Percentiles rank a stretch among this genome's conserved stretches.
These are phyloP conservation scores for Melinopterus prodromus DNA, from an alignment of 2,888 invertebrate genomes.

Conservation along the genomic window DNA sequence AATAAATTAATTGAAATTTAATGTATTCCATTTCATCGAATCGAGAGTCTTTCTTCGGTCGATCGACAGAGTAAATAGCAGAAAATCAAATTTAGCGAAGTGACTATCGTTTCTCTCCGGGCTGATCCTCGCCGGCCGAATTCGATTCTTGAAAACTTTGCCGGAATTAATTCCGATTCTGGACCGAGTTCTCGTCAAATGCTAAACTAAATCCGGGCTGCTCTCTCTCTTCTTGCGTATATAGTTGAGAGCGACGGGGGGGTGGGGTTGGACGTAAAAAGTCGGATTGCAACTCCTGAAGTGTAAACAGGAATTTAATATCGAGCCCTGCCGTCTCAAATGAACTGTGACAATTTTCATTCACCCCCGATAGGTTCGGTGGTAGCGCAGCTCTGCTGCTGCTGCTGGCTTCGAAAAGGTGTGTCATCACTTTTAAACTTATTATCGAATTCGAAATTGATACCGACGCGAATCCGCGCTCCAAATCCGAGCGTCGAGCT, in stretches of 20 bases:
- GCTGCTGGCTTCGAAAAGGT: not conserved
- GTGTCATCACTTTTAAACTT: slow-evolving; percentile 33
- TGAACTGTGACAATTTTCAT: slow-evolving; percentile 35
- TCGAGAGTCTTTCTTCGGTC: not conserved
- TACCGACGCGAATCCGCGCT: slow-evolving; percentile 13
- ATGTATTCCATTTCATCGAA: not conserved
- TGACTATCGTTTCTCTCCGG: not conserved
- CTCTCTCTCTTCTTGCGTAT: not conserved
- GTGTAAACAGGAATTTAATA: slow-evolving; percentile 39
- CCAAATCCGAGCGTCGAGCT: not conserved
- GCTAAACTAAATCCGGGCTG: slow-evolving; percentile 31
- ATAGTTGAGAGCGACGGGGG: not conserved
- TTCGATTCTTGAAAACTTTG: slow-evolving; percentile 17
- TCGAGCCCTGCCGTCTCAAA: slow-evolving; percentile 28
- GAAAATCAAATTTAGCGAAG: not conserved
- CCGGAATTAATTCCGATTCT: slow-evolving; percentile 39
- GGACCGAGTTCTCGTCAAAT: slow-evolving; percentile 18
- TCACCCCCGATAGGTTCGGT: slow-evolving; percentile 11
- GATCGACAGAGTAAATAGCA: not conserved
- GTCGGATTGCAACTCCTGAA: slow-evolving; percentile 34
- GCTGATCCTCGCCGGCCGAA: not conserved
- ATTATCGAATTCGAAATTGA: slow-evolving; percentile 31
- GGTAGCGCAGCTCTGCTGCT: too few relatives aligned
- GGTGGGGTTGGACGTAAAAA: slow-evolving; percentile 18
- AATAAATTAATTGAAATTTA: too few relatives aligned